Percentiles rank a stretch among this genome's conserved stretches.
phyloP scores from a whole-genome alignment of 2,888 invertebrate species.

The Eupithecia inturbata region DNA sequence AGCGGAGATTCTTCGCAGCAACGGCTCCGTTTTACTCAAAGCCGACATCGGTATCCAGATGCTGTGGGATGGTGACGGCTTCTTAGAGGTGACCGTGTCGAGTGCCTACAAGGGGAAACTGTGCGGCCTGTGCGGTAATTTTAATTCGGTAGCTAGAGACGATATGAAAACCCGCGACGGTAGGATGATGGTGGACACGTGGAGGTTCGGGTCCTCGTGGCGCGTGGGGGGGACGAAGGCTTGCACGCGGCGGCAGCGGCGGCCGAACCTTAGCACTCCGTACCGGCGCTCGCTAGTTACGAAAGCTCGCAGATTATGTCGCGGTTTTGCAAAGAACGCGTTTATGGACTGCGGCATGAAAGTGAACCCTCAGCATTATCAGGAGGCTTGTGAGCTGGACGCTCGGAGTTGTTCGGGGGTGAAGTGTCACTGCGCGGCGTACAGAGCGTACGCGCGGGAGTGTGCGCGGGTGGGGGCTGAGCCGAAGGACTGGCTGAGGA shows the following conservation, averaged over 20 bases:
- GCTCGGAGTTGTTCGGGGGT: conserved; percentile 93
- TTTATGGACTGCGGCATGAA: conserved; percentile 92
- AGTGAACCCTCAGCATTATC: conserved; percentile 92
- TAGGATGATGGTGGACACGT: conserved; percentile 85
- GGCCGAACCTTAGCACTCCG: conserved; percentile 69
- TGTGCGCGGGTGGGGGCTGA: conserved; percentile 91
- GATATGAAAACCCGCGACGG: conserved; percentile 91
- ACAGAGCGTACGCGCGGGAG: conserved; percentile 94
- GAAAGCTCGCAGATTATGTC: conserved; percentile 79
- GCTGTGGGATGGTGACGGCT: conserved; percentile 97
- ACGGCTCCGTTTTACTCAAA: conserved; percentile 87
- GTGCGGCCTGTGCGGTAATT: conserved; percentile 98
- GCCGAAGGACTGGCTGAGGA: conserved; percentile 88
- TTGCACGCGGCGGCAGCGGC: conserved; percentile 86
- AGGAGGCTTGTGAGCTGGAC: conserved; percentile 93
- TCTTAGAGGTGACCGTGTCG: conserved; percentile 93
- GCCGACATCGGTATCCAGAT: conserved; percentile 92
- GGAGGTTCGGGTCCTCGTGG: conserved; percentile 95
- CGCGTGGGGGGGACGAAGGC: conserved; percentile 91
- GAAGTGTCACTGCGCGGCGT: conserved; percentile 94
- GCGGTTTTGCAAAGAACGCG: conserved; percentile 78
- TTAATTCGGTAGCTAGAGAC: conserved; percentile 93
- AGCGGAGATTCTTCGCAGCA: conserved; percentile 86
- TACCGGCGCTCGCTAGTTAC: conserved; percentile 78
- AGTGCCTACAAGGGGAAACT: conserved; percentile 89